Evolutionary conservation across 2,888 invertebrate genomes (phyloP), one percentile per base, ranked within the genome.

Genomic region (Habrosyne pyritoides): DNA sequence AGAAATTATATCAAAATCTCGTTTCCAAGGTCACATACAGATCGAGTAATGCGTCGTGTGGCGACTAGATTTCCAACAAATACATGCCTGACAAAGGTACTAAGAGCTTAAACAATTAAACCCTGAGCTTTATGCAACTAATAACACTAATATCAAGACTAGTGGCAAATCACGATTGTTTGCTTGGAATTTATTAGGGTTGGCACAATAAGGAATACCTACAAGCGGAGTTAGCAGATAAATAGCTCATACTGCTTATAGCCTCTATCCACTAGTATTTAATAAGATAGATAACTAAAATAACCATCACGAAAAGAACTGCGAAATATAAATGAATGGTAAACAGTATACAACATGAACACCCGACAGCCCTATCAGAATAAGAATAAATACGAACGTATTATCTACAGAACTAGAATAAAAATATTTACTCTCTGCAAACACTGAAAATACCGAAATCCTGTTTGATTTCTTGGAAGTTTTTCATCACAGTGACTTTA

Each of bases 101-200:
- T 42, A 42, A 42, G 18, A 42, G 42, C 14, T 18, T 18, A 42
- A 42, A 42, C 42, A 42, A 42, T 42, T 42, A 8, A 42, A 42
- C 8, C 7, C 42, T 18, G 18, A 18, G 18, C 5, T 8, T 18
- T 18, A 18, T 42, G 8, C 42, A 7, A 14, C 36, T 4, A 42
- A 18, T 42, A 8, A 8, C 10, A 33, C 5, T 33, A 33, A n/a
- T 33, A 33, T 33, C 24, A 24, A 24, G 24, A 3, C 7, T 24
- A 24, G 24, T 42, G 18, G 42, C 18, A 42, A 42, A 42, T 42
- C 42, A 42, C 42, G 42, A 42, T 18, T 42, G 42, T 36, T 42
- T 42, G 42, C 2, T 12, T 42, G 2, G 36, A 12, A 24, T 24
- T 24, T 5, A 3, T 18, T 12, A 18, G 42, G 18, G 42, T 8